Evolutionary conservation across 2,113 vertebrate genomes (phyloP).

Genomic region (Puntigrus tetrazona): DNA sequence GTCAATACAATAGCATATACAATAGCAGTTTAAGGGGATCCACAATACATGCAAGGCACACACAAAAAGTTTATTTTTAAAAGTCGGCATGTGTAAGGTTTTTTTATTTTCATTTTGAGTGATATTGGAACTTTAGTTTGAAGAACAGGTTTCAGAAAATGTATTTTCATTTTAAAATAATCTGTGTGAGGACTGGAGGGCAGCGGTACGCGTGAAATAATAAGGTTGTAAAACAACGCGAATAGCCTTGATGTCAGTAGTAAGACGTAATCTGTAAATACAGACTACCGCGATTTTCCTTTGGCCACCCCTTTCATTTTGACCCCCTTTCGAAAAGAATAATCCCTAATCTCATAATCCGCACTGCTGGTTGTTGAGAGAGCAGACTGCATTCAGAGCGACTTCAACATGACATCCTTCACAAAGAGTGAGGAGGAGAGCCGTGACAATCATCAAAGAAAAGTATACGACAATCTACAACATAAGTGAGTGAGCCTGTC

Average conservation of each 20-base stretch:
- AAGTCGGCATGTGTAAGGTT: not conserved
- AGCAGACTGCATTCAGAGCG: not conserved
- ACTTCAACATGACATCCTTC: conserved; percentile 42
- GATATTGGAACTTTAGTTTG: not conserved
- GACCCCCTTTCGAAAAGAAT: conserved; percentile 35
- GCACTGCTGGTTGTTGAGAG: not conserved
- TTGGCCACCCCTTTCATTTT: conserved; percentile 30
- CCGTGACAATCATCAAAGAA: not conserved
- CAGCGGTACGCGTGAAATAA: not conserved
- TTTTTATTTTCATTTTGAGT: not conserved
- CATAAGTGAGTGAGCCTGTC: conserved; percentile 61
- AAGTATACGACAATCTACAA: not conserved
- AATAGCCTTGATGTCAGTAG: not conserved
- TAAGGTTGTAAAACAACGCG: not conserved
- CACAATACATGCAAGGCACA: too few species aligned
- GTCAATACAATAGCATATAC: too few species aligned
- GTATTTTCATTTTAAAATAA: not conserved
- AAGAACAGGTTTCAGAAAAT: not conserved
- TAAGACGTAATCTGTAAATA: not conserved
- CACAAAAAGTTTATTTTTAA: too few species aligned
- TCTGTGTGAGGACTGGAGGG: not conserved
- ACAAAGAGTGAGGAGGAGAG: conserved; percentile 32
- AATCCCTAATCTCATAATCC: conserved; percentile 74
- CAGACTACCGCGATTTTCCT: conserved; percentile 37
- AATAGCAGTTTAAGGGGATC: too few species aligned